Evolutionary conservation across 2,888 invertebrate species (phyloP).

Genomic region (Pterobdella sp.): DNA sequence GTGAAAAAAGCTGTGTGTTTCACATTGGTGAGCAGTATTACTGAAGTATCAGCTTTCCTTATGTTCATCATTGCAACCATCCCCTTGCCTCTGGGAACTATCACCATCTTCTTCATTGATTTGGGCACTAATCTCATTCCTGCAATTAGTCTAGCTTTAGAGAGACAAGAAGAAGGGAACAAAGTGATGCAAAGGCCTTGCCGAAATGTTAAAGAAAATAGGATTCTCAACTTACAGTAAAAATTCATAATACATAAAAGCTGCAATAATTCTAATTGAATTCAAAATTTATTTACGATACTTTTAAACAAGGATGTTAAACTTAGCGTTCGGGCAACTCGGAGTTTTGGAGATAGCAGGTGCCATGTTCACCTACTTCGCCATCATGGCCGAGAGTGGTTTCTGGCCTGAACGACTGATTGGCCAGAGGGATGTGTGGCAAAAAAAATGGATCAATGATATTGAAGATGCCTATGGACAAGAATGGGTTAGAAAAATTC

Average conservation of each 20-base stretch:
- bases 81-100: slow-evolving; percentile 31
- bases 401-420: slow-evolving; percentile 81
- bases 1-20: slow-evolving; percentile 38
- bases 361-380: slow-evolving; percentile 98
- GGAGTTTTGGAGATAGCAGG: slow-evolving; percentile 97
- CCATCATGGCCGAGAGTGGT: slow-evolving; percentile 99
- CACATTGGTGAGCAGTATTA: slow-evolving; percentile 37
- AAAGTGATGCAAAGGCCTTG: slow-evolving; percentile 87
- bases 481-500: slow-evolving; percentile 36
- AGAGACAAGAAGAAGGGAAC: slow-evolving; percentile 71
- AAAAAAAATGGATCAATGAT: slow-evolving; percentile 96
- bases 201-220: slow-evolving; percentile 54
- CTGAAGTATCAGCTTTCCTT: slow-evolving; percentile 38
- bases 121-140: slow-evolving; percentile 31
- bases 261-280: neutral
- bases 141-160: slow-evolving; percentile 25
- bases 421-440: slow-evolving; percentile 94
- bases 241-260: neutral
- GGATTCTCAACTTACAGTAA: slow-evolving; percentile 17
- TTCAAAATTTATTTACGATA: neutral
- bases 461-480: slow-evolving; percentile 70
- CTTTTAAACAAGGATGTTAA: slow-evolving; percentile 63
- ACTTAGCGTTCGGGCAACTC: slow-evolving; percentile 98
- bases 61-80: slow-evolving; percentile 31
- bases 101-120: slow-evolving; percentile 31